Conservation (phyloP, 2,113 vertebrate species). For the Ranitomeya variabilis region DNA sequence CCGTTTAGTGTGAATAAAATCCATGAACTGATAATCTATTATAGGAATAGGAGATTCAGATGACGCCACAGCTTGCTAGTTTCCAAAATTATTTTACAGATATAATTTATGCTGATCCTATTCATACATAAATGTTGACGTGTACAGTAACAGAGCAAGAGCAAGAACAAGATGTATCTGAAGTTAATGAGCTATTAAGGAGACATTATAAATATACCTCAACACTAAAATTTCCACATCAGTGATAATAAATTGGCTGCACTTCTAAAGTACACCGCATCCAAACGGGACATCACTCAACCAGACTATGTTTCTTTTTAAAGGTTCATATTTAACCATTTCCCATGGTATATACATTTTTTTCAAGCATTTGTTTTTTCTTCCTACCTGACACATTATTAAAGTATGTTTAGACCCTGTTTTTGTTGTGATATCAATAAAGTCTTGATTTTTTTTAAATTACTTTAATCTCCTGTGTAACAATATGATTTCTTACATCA, state of each 20-base stretch:
- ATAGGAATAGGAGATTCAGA: no score
- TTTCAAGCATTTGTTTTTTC: neutral
- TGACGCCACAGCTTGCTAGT: no score
- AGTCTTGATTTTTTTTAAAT: no score
- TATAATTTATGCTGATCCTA: neutral
- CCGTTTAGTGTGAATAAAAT: no score
- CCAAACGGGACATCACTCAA: neutral
- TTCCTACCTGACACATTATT: neutral
- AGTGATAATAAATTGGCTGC: conserved; percentile 28
- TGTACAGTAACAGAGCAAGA: neutral
- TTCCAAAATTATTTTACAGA: neutral
- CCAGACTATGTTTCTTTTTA: neutral
- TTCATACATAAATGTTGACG: neutral
- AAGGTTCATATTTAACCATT: neutral
- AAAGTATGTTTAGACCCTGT: neutral
- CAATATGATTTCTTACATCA: no score
- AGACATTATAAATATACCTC: neutral
- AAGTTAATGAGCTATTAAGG: conserved; percentile 24
- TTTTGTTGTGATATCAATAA: no score
- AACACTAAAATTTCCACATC: neutral
- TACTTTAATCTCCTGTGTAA: no score
- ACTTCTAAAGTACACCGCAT: neutral
- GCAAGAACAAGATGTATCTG: neutral
- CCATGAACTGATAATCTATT: no score
- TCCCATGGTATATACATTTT: neutral